A percentile compares a stretch with the other conserved stretches of the same genome.
phyloP scores from a whole-genome alignment of 2,113 vertebrate species.

The Nannospalax galili region DNA sequence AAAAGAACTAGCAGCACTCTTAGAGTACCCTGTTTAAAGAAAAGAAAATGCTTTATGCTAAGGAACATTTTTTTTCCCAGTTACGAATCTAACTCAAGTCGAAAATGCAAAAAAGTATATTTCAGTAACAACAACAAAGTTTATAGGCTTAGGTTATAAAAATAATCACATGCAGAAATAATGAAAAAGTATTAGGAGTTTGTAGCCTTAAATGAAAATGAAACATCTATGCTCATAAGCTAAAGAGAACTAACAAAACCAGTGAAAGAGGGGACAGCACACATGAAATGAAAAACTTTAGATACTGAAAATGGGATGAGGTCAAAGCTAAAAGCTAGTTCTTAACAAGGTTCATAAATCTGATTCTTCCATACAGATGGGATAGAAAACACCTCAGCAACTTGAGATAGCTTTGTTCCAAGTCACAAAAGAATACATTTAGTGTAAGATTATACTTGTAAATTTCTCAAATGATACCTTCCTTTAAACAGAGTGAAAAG shows the following conservation, averaged over 20 bases:
- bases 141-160: slow-evolving; percentile 9
- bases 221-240: background rate
- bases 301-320: background rate
- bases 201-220: background rate
- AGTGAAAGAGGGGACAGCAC: background rate
- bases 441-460: too few relatives aligned
- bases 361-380: background rate
- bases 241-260: background rate
- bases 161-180: slow-evolving; percentile 23
- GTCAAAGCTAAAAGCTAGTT: background rate
- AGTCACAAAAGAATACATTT: background rate
- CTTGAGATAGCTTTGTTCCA: background rate
- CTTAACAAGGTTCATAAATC: background rate
- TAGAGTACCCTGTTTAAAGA: slow-evolving; percentile 92
- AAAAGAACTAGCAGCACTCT: slow-evolving; percentile 97
- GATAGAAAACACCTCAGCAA: background rate
- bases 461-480: slow-evolving; percentile 14
- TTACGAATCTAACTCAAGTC: slow-evolving; percentile 21
- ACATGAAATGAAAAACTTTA: background rate
- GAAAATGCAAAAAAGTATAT: background rate
- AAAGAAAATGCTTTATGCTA: slow-evolving; percentile 7
- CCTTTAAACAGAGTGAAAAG: slow-evolving; percentile 16
- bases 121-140: background rate
- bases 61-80: slow-evolving; percentile 16
- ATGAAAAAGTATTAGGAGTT: background rate